A percentile compares a stretch with the other conserved stretches of the same genome.
Evolutionary conservation across 2,888 invertebrate genomes (phyloP).

Genomic region (Tricholauxania praeusta): DNA sequence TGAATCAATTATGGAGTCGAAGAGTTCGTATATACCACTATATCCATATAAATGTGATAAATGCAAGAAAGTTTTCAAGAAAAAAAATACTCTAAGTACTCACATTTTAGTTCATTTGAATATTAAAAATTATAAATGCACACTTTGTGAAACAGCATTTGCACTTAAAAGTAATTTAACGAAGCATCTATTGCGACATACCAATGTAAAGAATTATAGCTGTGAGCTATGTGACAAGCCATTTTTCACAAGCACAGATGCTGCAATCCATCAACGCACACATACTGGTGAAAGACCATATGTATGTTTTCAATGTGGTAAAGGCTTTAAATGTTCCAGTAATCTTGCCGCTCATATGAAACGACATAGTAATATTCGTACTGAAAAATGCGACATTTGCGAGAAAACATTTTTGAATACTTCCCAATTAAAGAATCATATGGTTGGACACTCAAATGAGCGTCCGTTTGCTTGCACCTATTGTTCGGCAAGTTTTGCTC

Average conservation of each 20-base stretch:
- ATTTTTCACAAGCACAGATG: slow-evolving; percentile 46
- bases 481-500: slow-evolving; percentile 43
- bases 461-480: slow-evolving; percentile 69
- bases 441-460: slow-evolving; percentile 72
- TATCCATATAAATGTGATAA: slow-evolving; percentile 68
- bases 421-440: slow-evolving; percentile 35
- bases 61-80: slow-evolving; percentile 45
- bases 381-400: slow-evolving; percentile 43
- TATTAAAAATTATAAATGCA: slow-evolving; percentile 6
- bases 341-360: slow-evolving; percentile 68
- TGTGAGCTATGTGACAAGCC: slow-evolving; percentile 46
- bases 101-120: neutral
- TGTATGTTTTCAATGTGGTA: slow-evolving; percentile 71
- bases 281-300: slow-evolving; percentile 71
- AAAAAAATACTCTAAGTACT: no score
- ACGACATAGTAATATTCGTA: slow-evolving; percentile 43
- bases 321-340: slow-evolving; percentile 72
- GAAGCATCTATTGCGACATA: slow-evolving; percentile 44
- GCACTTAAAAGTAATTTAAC: slow-evolving; percentile 28
- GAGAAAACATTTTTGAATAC: slow-evolving; percentile 38
- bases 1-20: no score
- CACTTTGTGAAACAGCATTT: neutral
- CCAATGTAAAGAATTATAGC: slow-evolving; percentile 45
- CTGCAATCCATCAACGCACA: slow-evolving; percentile 72
- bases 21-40: no score